These are phyloP conservation scores for Oncorhynchus tshawytscha DNA, from an alignment of 2,113 vertebrate genomes.

Conservation along the genomic window DNA sequence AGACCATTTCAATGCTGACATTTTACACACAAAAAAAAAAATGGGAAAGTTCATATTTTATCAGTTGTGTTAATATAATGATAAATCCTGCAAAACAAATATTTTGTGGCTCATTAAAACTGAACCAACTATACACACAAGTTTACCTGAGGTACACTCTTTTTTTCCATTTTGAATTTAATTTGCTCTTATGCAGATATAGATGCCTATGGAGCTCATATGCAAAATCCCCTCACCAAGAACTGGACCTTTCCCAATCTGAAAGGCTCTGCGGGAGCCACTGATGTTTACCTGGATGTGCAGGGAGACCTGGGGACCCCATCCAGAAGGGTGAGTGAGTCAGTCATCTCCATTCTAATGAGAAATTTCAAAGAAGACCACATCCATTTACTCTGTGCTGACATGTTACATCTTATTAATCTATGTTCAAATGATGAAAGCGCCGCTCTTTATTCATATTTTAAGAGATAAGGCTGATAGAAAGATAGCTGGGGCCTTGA, in stretches of 20 bases:
- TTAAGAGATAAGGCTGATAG: neutral
- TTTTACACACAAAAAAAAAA: no score
- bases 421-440: neutral
- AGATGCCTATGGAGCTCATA: slow-evolving; percentile 28
- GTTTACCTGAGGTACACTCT: neutral
- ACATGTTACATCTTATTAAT: neutral
- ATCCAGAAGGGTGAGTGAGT: slow-evolving; percentile 31
- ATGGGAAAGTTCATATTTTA: no score
- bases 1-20: neutral
- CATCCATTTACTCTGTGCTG: no score
- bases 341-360: neutral
- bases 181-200: slow-evolving; percentile 17
- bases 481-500: neutral
- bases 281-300: slow-evolving; percentile 71
- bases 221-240: slow-evolving; percentile 53
- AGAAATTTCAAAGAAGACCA: neutral
- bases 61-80: neutral
- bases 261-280: slow-evolving; percentile 57
- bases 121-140: neutral
- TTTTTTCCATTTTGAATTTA: neutral
- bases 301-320: slow-evolving; percentile 45
- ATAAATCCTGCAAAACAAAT: neutral
- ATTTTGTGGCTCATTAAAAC: no score
- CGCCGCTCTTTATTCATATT: neutral
- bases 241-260: slow-evolving; percentile 82